Evolutionary conservation across 2,797 vertebrate species (phyloP), one percentile per base, ranked within the genome.

Genomic region (Cossypha dichroa): DNA sequence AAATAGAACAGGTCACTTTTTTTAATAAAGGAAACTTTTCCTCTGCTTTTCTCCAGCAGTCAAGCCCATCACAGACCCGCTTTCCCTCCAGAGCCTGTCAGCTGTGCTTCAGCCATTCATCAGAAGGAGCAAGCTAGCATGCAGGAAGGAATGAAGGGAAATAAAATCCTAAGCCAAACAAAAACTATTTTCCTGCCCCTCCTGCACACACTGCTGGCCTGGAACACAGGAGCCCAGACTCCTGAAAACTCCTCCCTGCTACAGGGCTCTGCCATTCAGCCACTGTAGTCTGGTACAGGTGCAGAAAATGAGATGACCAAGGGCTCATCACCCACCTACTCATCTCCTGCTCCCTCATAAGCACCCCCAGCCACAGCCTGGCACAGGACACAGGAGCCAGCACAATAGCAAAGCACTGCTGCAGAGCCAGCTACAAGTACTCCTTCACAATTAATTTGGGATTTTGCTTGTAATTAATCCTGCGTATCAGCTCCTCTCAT

Each of bases 401-500:
- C 68, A 43, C 9, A 6, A 55, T 33, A 45, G 58, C 48, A 43
- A 41, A 75, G 62, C 23, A 15, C 7, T 9, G 2, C 88, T 13
- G 67, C 64, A 49, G 79, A 90, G 70, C 56, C 73, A 85, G 58
- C 76, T 33, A 83, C 77, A 49, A 8, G 5, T 17, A 69, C 85
- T 88, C 59, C 80, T 95, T 29, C 86, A 80, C 64, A 70, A 93
- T 80, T 96, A 92, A 19, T 94, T 90, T 83, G 90, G 88, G 94
- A 93, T 96, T 97, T 96, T 70, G 64, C 84, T 90, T 93, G 90
- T 92, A 96, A 97, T 96, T 97, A 97, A 96, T 95, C 91, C 93
- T 2, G 1, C 11, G 0, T 93, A 94, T 95, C 92, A 91, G 86
- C 64, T 83, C 67, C 36, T 58, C 72, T 94, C 93, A 77, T 96